Evolutionary conservation across 1,140 invertebrate genomes (phyloP).

Genomic region (honey bee (Apis mellifera)): DNA sequence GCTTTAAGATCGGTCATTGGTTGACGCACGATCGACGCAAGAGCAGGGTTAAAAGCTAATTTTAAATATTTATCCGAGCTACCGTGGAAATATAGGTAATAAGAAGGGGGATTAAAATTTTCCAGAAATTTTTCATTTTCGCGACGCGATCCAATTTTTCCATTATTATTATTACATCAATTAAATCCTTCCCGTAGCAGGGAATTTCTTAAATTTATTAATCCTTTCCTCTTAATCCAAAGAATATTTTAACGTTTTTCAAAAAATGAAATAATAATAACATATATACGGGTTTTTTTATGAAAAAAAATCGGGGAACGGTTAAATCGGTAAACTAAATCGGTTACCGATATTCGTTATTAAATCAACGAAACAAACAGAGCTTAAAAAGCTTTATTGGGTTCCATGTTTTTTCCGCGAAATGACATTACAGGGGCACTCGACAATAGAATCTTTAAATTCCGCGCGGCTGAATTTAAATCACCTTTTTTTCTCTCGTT

Average conservation of each 20-base stretch:
- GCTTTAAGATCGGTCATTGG: conserved; percentile 27
- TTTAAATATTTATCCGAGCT: conserved; percentile 1
- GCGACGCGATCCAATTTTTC: not conserved
- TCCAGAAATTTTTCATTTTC: not conserved
- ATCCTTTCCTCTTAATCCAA: too few species aligned
- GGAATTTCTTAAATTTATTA: not conserved
- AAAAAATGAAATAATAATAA: too few species aligned
- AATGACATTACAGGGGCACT: not conserved
- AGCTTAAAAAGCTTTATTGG: not conserved
- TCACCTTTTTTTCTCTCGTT: not conserved
- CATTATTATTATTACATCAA: not conserved
- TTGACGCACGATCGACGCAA: conserved; percentile 10
- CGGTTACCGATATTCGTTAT: too few species aligned
- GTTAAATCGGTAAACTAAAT: not conserved
- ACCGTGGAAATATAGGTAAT: not conserved
- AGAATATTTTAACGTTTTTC: too few species aligned
- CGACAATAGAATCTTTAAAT: conserved; percentile 27
- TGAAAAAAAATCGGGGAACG: not conserved
- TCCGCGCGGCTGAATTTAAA: not conserved
- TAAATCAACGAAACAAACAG: not conserved
- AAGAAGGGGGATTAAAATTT: not conserved
- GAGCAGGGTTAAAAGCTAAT: conserved; percentile 4
- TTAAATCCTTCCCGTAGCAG: not conserved
- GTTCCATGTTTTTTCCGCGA: not conserved
- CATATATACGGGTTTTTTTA: too few species aligned